phyloP scores from a whole-genome alignment of 2,113 vertebrate genomes.

The Bubo blakistoni region DNA sequence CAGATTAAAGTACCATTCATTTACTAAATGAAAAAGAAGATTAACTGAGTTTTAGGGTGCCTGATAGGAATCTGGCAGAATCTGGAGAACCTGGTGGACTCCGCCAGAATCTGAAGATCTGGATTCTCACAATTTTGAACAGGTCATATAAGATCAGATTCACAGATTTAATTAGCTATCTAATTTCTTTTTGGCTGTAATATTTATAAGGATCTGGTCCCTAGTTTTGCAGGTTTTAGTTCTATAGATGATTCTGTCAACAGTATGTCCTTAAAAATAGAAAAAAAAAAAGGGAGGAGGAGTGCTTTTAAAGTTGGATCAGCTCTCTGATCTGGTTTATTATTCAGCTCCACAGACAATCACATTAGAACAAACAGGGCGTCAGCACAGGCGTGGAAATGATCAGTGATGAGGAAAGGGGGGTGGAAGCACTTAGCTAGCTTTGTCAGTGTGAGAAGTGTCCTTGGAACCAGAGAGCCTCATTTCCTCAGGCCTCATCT shows the following conservation, averaged over 20 bases:
- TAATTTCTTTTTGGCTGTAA: not conserved
- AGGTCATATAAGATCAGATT: not conserved
- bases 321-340: constrained; percentile 5
- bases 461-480: not conserved
- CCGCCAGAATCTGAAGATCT: not conserved
- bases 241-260: not conserved
- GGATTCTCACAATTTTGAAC: not conserved
- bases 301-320: not conserved
- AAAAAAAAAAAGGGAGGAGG: not conserved
- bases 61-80: not conserved
- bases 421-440: constrained; percentile 1
- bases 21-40: not conserved
- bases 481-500: constrained; percentile 17
- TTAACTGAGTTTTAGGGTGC: not conserved
- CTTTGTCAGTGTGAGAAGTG: not conserved
- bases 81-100: not conserved
- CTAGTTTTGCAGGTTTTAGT: not conserved
- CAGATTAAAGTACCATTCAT: not conserved
- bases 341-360: constrained; percentile 6
- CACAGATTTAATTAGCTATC: not conserved
- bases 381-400: not conserved
- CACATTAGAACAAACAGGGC: not conserved
- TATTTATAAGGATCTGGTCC: not conserved
- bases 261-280: not conserved
- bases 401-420: not conserved